Evolutionary conservation across 2,888 invertebrate genomes (phyloP).

Genomic region (Drosophila imparisetae): DNA sequence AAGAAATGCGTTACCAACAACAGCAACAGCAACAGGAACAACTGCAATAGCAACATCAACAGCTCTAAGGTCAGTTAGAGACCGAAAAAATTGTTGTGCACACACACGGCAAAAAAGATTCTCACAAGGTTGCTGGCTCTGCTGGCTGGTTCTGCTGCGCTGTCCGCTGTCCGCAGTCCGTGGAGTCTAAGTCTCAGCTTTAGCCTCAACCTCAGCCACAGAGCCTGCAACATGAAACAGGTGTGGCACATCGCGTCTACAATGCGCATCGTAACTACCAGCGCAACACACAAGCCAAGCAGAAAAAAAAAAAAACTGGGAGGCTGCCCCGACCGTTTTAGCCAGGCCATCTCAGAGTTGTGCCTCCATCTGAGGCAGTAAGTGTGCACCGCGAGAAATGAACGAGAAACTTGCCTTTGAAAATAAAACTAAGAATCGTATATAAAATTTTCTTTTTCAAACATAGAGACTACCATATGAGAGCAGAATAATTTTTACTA

Average conservation of each 20-base stretch:
- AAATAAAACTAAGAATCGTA: neutral
- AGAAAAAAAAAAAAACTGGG: constrained; percentile 58
- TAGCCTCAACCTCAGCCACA: constrained; percentile 40
- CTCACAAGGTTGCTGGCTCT: constrained; percentile 70
- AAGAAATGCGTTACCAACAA: constrained; percentile 74
- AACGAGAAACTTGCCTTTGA: neutral
- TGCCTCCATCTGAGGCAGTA: constrained; percentile 55
- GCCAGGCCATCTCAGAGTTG: constrained; percentile 69
- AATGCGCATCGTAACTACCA: constrained; percentile 61
- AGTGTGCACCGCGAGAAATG: constrained; percentile 45
- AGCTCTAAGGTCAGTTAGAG: constrained; percentile 74
- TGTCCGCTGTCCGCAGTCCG: constrained; percentile 36
- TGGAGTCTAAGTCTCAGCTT: constrained; percentile 33
- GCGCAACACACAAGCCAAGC: constrained; percentile 26
- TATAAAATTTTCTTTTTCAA: neutral
- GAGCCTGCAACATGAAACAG: constrained; percentile 78
- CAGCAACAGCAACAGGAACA: constrained; percentile 26
- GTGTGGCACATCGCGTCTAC: constrained; percentile 74
- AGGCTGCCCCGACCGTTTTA: constrained; percentile 71
- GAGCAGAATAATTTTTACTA: neutral
- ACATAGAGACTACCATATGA: neutral
- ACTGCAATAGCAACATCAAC: constrained; percentile 32
- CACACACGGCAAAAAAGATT: constrained; percentile 61
- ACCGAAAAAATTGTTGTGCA: constrained; percentile 75
- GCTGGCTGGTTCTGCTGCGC: constrained; percentile 47